Evolutionary conservation across 1,140 invertebrate species (phyloP), one percentile per base, ranked within the genome.

Genomic region (Bombus waltoni): DNA sequence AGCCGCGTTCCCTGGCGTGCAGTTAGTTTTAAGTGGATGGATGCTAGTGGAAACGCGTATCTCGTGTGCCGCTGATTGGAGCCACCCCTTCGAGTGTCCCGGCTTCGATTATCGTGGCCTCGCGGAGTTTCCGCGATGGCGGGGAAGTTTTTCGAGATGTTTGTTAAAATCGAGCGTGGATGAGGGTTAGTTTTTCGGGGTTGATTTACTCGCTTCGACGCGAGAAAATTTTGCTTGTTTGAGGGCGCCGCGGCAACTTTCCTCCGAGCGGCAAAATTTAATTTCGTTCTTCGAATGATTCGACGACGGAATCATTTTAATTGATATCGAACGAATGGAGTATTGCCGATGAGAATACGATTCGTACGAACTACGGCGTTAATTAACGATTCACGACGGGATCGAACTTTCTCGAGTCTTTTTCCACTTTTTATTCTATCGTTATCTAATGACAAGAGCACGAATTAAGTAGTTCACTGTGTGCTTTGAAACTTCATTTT

Each of bases 11-110:
- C 92, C 90, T 66, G 77, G 87, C 71, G 90, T 90, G 91, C 81
- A 87, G 91, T 92, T 94, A 94, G 87, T 93, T 92, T 92, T 91
- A 90, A 92, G 84, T 89, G 90, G 91, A 93, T 92, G 90, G 91
- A 91, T 91, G 85, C 81, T 86, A 86, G 75, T 71, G 74, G 73
- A 92, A 90, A 92, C 92, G 77, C 77, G 85, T 89, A 90, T 90
- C 88, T 85, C 77, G 71, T 87, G 80, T 88, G 71, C 80, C 81
- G 84, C 68, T 89, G 86, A 90, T 90, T 90, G 89, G 89, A 88
- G 89, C 89, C 90, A 85, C 87, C 86, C 88, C 86, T 90, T 90
- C 90, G 87, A 90, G 86, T 83, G 82, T 82, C 88, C 81, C 82
- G 81, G 73, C 85, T 90, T 85, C 87, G 87, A 80, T 89, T 85